Base-by-base conservation (phyloP, 2,113 vertebrate genomes). In the Hippocampus mohnikei region DNA sequence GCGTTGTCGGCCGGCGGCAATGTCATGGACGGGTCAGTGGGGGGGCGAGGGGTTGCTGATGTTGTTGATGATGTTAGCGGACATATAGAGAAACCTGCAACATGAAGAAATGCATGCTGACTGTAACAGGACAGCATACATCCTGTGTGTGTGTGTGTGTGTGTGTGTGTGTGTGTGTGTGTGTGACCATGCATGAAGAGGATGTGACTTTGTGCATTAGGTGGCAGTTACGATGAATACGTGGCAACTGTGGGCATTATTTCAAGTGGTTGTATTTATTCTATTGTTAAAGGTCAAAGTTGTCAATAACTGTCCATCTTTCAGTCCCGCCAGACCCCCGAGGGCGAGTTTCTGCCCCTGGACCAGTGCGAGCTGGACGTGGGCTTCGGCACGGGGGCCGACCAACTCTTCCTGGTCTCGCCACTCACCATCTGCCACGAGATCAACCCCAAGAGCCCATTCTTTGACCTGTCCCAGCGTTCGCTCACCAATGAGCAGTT, bases 361-460 rank as follows among this genome's bases (percentile, higher is more conserved):
- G 95, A 95, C 84, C 95, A 96, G 89, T 94, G 94, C 60, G 95
- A 96, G 59, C 73, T 96, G 85, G 94, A 95, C 10, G 95, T 96
- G 3, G 95, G 94, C 56, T 96, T 96, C 69, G 94, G 95, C 76
- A 95, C 95, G 0, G 95, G 95, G 2, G 94, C 95, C 0, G 95
- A 96, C 82, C 95, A 96, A 81, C 94, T 96, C 76, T 96, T 95
- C 79, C 89, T 96, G 59, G 95, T 96, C 60, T 96, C 95, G 41
- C 95, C 95, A 5, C 91, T 96, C 78, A 96, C 95, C 73, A 95
- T 95, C 85, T 95, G 95, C 66, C 95, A 96, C 1, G 94, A 95
- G 85, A 95, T 96, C 73, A 94, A 94, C 69, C 89, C 94, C 62
- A 94, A 93, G 83, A 96, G 95, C 80, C 95, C 95, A 9, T 95